Evolutionary conservation across 2,113 vertebrate species (phyloP), one percentile per base, ranked within the genome.

Genomic region (Solea senegalensis): DNA sequence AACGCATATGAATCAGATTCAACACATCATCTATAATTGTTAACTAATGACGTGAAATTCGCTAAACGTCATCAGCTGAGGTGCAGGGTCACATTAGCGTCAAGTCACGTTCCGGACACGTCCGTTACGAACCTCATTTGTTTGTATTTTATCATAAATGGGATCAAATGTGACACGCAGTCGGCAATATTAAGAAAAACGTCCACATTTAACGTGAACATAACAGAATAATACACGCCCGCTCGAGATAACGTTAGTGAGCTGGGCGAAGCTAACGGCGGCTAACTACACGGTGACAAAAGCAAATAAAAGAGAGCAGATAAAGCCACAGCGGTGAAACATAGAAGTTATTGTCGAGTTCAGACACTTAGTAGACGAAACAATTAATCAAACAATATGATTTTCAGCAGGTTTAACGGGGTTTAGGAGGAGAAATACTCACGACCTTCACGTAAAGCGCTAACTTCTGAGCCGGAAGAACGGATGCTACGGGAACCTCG

Each of bases 381-480:
- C 34, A 34, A 34, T 9, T 3, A 28, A 14, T 34, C 0, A 8
- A 9, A 28, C 6, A 54, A 14, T 9, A 13, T n/a, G 28, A 7
- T 5, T 34, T 8, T 14, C 2, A 14, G 8, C 2, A 4, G 7
- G 12, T 1, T 10, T 7, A 28, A 16, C n/a, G 3, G 13, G 15
- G 15, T 10, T 41, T 4, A 21, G 9, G 2, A 5, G 2, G 28
- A 34, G 6, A 7, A 40, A 40, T 50, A 88, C 88, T 88, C 70
- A 69, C 91, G 92, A 93, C 91, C 92, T 93, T 93, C 92, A 91
- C 74, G 46, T 40, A 80, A 71, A 70, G 15, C 46, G 78, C 67
- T 72, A 63, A 41, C 46, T 34, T 15, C 49, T 28, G 0, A 43
- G 64, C 55, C 67, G 78, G 84, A 87, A 80, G 43, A 15, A 2